These are phyloP conservation scores for Xylocampa areola DNA, from an alignment of 2,888 invertebrate species.

Conservation along the genomic window DNA sequence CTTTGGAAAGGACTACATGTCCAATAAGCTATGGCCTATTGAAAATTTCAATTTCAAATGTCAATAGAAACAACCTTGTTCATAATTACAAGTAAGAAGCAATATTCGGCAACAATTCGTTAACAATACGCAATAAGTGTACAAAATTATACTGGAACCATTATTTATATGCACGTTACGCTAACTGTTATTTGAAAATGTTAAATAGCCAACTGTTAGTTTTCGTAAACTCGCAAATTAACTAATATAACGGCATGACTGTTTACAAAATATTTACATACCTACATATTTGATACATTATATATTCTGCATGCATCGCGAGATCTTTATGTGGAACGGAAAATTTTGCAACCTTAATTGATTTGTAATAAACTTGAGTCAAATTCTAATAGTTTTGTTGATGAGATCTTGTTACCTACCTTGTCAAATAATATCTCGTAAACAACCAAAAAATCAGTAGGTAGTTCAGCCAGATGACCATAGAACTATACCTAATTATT, in stretches of 20 bases:
- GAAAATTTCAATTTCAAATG: background rate
- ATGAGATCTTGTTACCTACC: background rate
- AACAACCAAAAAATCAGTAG: too few relatives aligned
- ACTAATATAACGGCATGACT: slow-evolving; percentile 21
- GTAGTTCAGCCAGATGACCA: too few relatives aligned
- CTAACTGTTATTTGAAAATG: slow-evolving; percentile 34
- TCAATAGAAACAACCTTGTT: background rate
- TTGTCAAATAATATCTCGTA: too few relatives aligned
- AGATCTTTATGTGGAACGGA: background rate
- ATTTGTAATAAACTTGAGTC: background rate
- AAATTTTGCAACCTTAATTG: background rate
- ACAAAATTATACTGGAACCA: slow-evolving; percentile 42
- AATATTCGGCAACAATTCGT: slow-evolving; percentile 13
- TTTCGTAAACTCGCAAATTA: slow-evolving; percentile 38
- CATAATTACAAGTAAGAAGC: slow-evolving; percentile 1
- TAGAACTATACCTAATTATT: too few relatives aligned
- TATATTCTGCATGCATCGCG: background rate
- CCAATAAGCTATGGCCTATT: background rate
- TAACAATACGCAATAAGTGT: slow-evolving; percentile 23
- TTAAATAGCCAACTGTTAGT: slow-evolving; percentile 38
- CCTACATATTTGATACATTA: slow-evolving; percentile 14
- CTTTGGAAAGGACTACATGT: too few relatives aligned
- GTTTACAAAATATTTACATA: slow-evolving; percentile 18
- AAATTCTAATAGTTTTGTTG: background rate
- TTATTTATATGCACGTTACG: slow-evolving; percentile 39